Base-by-base conservation (phyloP, 2,113 vertebrate species). In the Pachycephala philippinensis region DNA sequence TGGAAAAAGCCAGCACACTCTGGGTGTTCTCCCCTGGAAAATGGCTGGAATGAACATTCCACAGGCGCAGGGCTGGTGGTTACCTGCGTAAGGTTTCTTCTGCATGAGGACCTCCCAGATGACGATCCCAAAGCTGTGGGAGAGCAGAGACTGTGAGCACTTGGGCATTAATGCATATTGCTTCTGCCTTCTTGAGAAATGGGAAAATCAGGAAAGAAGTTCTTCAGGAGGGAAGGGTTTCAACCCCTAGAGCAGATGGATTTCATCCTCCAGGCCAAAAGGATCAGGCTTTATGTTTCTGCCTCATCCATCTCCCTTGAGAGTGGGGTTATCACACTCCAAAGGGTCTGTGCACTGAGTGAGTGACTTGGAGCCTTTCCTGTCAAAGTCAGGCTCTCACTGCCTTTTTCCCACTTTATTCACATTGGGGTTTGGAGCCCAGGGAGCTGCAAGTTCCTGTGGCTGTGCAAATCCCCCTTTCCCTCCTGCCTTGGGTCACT, bases 31-130 rank as follows among this genome's bases (percentile, higher is more conserved):
- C 20, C 86, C 83, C 23, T 21, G 27, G 47, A 21, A 37, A 28
- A 22, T 1, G 7, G 15, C 56, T 78, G 61, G 11, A 5, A 35
- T 3, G 2, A 54, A 3, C 39, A 6, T 24, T 10, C 21, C 40
- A 4, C 11, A 2, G 74, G 26, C 3, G 75, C 72, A 13, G 86
- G 17, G 54, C 1, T 44, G 6, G 8, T 19, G 59, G 30, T 84
- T 98, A 99, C 99, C 99, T 98, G 98, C 42, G 28, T 98, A 98
- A 0, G 98, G 98, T 71, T 99, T 99, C 97, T 98, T 98, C 97
- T 99, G 98, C 44, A 98, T 98, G 30, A 99, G 98, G 33, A 99
- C 98, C 97, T 99, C 99, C 99, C 99, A 99, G 70, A 98, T 97
- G 91, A 99, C 96, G 61, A 99, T 98, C n/a, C 97, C 97, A 40